Percentiles rank a stretch among this genome's conserved stretches.
These are phyloP conservation scores for Solenodon paradoxus DNA, from an alignment of 2,113 vertebrate species.

Conservation along the genomic window DNA sequence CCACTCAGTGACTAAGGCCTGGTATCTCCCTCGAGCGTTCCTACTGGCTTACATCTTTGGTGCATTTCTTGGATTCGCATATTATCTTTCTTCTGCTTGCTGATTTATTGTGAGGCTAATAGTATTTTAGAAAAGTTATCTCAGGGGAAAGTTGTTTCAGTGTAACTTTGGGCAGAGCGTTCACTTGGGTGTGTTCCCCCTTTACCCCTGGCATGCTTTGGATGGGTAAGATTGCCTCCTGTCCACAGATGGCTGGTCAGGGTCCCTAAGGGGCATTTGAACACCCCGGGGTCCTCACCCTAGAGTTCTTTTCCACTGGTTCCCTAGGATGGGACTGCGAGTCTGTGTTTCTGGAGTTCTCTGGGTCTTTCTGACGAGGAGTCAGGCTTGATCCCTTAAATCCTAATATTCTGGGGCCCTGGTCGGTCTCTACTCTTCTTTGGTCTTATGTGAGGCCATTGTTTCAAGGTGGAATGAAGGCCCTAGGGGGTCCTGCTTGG, in stretches of 20 bases:
- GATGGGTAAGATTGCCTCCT: not conserved
- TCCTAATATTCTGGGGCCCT: not conserved
- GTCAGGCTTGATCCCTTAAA: not conserved
- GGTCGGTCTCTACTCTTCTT: not conserved
- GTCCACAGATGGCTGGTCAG: not conserved
- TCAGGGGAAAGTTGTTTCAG: not conserved
- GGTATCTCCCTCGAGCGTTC: accelerated
- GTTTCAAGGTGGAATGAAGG: not conserved
- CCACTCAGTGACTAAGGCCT: not conserved
- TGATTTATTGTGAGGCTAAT: not conserved
- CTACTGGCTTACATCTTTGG: not conserved
- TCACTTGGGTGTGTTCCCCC: not conserved
- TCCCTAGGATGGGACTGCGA: not conserved
- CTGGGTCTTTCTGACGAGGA: not conserved
- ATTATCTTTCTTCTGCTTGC: not conserved
- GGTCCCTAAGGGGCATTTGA: not conserved
- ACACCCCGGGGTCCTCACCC: too few species aligned
- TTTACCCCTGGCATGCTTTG: not conserved
- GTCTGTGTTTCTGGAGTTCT: not conserved
- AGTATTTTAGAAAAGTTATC: not conserved
- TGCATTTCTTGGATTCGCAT: not conserved
- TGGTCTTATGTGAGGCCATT: not conserved
- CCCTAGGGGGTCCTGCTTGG: not conserved
- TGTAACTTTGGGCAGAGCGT: not conserved
- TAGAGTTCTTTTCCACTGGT: not conserved